Evolutionary conservation across 2,113 vertebrate genomes (phyloP), one percentile per base, ranked within the genome.

Genomic region (Taurulus bubalis): DNA sequence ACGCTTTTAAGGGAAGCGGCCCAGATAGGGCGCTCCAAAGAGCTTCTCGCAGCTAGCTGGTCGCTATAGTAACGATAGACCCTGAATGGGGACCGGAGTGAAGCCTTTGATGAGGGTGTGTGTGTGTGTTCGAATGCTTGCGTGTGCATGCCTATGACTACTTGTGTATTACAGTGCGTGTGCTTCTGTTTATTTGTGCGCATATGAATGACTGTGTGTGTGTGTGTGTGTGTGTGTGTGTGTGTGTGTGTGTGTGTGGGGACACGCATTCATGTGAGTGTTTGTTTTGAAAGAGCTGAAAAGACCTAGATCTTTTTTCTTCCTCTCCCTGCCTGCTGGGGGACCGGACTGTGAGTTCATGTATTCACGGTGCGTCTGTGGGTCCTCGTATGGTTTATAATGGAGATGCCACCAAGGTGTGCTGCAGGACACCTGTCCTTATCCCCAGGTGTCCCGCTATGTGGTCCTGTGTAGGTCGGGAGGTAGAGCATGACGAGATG

Each of bases 1-100:
- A 79, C 10, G 66, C 85, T 91, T 91, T 91, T 84, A 87, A 88
- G 83, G 74, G 82, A 89, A 83, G 63, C 86, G 74, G 79, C 87
- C 83, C 79, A 87, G 89, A 90, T 93, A 89, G 89, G 75, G 79
- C n/a, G 47, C 75, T 89, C 77, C 77, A 82, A 86, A 91, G 85
- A 90, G 86, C 90, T 89, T 86, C 85, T 92, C 77, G 70, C 81
- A 45, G 85, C 87, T 79, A 76, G 80, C 87, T 18, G 77, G 92
- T 94, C 83, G 76, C 91, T 91, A 93, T 94, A 91, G 93, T 91
- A 92, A 94, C 93, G 32, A 85, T 81, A 80, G 86, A 85, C 76
- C 82, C 86, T 91, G 88, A 92, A 92, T 92, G 80, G 89, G 82
- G 87, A 89, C 83, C 80, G 71, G 90, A 90, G 87, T 68, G 84